A percentile compares a stretch with the other conserved stretches of the same genome.
phyloP scores from a whole-genome alignment of 2,113 vertebrate species.

The Silurus glanis region DNA sequence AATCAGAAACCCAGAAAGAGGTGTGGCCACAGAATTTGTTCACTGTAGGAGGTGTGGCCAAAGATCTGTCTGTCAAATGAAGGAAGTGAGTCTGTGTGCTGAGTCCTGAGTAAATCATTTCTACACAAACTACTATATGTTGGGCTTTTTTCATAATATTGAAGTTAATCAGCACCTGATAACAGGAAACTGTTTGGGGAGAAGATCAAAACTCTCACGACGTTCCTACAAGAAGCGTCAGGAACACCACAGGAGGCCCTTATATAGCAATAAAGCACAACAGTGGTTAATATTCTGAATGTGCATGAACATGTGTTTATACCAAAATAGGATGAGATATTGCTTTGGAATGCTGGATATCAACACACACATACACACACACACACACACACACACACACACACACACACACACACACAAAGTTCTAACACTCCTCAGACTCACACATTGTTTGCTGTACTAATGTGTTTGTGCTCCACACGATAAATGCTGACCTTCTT shows the following conservation, averaged over 20 bases:
- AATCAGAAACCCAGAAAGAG: background rate
- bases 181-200: background rate
- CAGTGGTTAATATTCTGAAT: background rate
- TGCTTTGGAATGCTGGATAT: constrained; percentile 9
- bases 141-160: background rate
- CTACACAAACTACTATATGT: background rate
- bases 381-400: constrained; percentile 12
- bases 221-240: background rate
- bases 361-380: background rate
- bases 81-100: background rate
- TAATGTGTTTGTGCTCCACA: background rate
- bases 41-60: background rate
- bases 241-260: background rate
- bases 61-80: background rate
- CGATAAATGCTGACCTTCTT: background rate
- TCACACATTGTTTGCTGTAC: background rate
- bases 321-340: background rate
- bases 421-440: background rate
- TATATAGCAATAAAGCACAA: background rate
- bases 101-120: no score
- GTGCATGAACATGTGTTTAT: background rate
- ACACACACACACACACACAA: background rate
- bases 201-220: background rate
- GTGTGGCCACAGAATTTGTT: background rate
- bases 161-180: background rate